phyloP scores from a whole-genome alignment of 2,113 vertebrate genomes.

The Dromiciops gliroides region DNA sequence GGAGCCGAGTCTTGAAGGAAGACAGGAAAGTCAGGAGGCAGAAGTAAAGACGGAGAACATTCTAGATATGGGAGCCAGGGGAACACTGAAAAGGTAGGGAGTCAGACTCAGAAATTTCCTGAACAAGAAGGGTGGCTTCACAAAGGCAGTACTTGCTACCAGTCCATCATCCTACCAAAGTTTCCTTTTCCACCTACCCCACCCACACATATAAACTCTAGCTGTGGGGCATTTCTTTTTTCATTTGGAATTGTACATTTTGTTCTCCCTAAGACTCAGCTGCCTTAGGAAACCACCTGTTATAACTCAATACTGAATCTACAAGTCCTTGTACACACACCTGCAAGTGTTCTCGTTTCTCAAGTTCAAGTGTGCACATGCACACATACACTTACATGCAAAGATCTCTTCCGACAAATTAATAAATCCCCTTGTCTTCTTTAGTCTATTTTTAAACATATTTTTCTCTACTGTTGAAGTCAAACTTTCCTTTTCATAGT shows the following conservation, averaged over 20 bases:
- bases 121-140: not conserved
- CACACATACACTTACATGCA: not conserved
- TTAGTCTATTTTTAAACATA: not conserved
- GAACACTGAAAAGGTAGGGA: not conserved
- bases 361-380: not conserved
- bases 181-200: not conserved
- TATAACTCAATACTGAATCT: not conserved
- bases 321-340: not conserved
- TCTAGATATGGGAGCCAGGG: not conserved
- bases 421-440: constrained; percentile 23
- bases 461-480: constrained; percentile 22
- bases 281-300: not conserved
- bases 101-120: not conserved
- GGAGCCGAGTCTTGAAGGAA: not conserved
- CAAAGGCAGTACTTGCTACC: not conserved
- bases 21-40: not conserved
- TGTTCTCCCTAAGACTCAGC: not conserved
- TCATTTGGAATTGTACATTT: not conserved
- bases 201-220: not conserved
- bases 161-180: not conserved
- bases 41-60: not conserved
- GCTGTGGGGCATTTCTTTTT: not conserved
- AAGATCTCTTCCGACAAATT: not conserved
- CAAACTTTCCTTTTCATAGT: constrained; percentile 22
- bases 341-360: not conserved